A percentile compares a stretch with the other conserved stretches of the same genome.
These are phyloP conservation scores for Lepidurus apus DNA, from an alignment of 1,140 invertebrate genomes.

Conservation along the genomic window DNA sequence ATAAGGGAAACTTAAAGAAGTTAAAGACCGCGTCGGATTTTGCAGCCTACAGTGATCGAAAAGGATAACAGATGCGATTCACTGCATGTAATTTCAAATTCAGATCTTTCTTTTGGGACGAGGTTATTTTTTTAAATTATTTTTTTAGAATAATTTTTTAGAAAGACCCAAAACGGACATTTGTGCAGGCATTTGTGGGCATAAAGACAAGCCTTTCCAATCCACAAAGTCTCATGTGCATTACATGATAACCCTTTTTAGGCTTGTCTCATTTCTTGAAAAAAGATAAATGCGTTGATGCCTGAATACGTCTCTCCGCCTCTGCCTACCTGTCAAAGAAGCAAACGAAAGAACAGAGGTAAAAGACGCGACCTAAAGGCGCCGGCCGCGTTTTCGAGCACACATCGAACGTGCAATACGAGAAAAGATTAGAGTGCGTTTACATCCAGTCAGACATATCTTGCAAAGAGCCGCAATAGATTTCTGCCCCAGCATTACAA, in stretches of 20 bases:
- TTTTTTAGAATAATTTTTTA: too few relatives aligned
- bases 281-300: constrained; percentile 12
- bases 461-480: too few relatives aligned
- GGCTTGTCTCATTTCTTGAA: background rate
- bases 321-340: background rate
- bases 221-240: background rate
- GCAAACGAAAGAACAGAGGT: background rate
- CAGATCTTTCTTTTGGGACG: too few relatives aligned
- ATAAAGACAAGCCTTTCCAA: background rate
- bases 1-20: too few relatives aligned
- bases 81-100: too few relatives aligned
- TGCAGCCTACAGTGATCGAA: too few relatives aligned
- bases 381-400: background rate
- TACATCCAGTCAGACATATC: too few relatives aligned
- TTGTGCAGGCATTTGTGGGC: too few relatives aligned
- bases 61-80: too few relatives aligned
- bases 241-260: constrained; percentile 2
- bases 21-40: too few relatives aligned
- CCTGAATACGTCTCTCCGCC: background rate
- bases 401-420: background rate
- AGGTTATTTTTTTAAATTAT: too few relatives aligned
- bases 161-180: too few relatives aligned
- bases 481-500: background rate
- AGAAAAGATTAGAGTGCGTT: background rate
- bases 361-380: background rate